Percentiles rank a stretch among this genome's conserved stretches.
Conservation (phyloP, 1,140 invertebrate genomes). For the Sycophaga agraensis region DNA sequence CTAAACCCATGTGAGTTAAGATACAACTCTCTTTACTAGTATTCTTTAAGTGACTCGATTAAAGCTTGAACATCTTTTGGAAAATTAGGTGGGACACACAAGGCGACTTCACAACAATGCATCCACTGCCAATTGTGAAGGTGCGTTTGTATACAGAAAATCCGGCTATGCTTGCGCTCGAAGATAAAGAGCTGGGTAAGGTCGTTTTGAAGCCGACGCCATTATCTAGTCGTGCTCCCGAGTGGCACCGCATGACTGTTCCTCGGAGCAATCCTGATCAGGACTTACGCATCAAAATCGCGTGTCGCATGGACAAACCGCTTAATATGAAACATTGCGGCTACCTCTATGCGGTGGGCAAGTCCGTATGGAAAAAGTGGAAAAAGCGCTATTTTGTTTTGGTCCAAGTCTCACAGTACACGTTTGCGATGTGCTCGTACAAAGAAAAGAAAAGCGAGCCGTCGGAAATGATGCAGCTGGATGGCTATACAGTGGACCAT, state of each 20-base stretch:
- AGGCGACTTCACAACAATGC: constrained; percentile 97
- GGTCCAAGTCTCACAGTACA: constrained; percentile 99
- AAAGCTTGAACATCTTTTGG: no score
- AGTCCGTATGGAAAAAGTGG: constrained; percentile 99
- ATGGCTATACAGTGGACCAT: constrained; percentile 99
- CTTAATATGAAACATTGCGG: constrained; percentile 97
- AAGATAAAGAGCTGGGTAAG: constrained; percentile 98
- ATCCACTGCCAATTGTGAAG: constrained; percentile 95
- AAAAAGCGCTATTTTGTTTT: constrained; percentile 98
- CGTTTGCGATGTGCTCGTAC: constrained; percentile 99
- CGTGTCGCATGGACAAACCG: constrained; percentile 97
- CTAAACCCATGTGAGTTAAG: constrained; percentile 96
- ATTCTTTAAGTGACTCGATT: no score
- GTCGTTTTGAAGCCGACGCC: constrained; percentile 90
- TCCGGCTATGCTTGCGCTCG: constrained; percentile 93
- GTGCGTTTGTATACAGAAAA: constrained; percentile 97
- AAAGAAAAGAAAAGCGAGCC: constrained; percentile 99
- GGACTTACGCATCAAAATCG: constrained; percentile 95
- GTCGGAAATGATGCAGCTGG: constrained; percentile 98
- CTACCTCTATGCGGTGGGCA: constrained; percentile 91
- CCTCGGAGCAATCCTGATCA: constrained; percentile 93
- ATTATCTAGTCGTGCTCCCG: constrained; percentile 86
- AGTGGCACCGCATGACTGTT: constrained; percentile 97
- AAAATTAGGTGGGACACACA: constrained; percentile 87
- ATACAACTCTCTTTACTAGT: no score